Base-by-base conservation (phyloP, 2,797 vertebrate genomes). In the Acrossocheilus fasciatus region DNA sequence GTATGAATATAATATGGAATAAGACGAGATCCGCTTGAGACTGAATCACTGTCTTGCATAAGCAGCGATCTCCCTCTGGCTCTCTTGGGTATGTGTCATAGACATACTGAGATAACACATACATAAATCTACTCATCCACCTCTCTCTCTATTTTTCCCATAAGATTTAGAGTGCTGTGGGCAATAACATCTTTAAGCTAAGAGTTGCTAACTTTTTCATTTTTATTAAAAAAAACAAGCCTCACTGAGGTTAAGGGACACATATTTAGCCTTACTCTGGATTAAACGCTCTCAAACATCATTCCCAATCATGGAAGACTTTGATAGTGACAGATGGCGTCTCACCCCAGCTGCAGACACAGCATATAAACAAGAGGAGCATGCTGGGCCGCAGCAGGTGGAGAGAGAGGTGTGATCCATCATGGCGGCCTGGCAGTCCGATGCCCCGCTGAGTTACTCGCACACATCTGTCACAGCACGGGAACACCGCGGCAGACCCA, bases 31-130 rank as follows among this genome's bases (percentile, higher is more conserved):
- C 84, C 10, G 54, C 26, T 72, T 43, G 43, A 62, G 64, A 83
- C 81, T 87, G 87, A 90, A 86, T 87, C 87, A 89, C 12, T 76
- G 69, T 62, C 39, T 90, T 89, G 79, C 86, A 88, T 86, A 89
- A 90, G 36, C 70, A 69, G 18, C 4, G 15, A 70, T 57, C 30
- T 77, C 82, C 85, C 85, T 84, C 73, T 57, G 85, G 80, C 69
- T 64, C 39, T 86, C 73, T 82, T 23, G 78, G 62, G 72, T 70
- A 54, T 76, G 83, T 78, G 81, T 86, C 84, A 86, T 34, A 83
- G 79, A 45, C 62, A 85, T 41, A 77, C 50, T 62, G 52, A 57
- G 82, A 81, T 12, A 36, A 70, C 74, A 43, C 73, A 77, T 57
- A 36, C 41, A 68, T 62, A 76, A 57, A 57, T 30, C 30, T 36